Conservation (phyloP, 2,888 invertebrate genomes). For the Melanostoma scalare region DNA sequence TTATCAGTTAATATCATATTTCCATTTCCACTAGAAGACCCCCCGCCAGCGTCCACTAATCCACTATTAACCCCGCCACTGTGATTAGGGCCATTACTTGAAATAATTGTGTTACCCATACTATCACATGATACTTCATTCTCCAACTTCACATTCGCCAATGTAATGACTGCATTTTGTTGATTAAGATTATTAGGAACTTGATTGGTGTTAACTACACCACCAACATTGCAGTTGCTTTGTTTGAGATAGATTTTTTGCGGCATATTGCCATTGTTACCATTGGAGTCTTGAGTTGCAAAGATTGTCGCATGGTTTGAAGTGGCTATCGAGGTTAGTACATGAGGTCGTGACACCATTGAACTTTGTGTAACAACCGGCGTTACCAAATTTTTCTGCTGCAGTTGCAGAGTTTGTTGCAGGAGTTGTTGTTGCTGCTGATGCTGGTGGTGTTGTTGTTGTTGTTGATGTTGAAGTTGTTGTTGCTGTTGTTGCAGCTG, state of each 20-base stretch:
- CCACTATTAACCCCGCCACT: conserved; percentile 25
- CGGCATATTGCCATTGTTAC: conserved; percentile 73
- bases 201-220: conserved; percentile 72
- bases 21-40: conserved; percentile 63
- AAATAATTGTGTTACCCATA: conserved; percentile 60
- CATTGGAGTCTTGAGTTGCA: conserved; percentile 64
- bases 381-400: conserved; percentile 77
- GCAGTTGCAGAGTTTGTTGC: conserved; percentile 77
- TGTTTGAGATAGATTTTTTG: conserved; percentile 79
- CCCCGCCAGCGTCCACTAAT: conserved; percentile 53
- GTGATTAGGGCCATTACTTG: conserved; percentile 66
- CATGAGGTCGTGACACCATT: conserved; percentile 74
- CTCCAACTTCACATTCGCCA: conserved; percentile 79
- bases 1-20: conserved; percentile 73
- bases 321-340: conserved; percentile 77
- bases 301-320: conserved; percentile 78
- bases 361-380: conserved; percentile 76
- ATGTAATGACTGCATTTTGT: conserved; percentile 78
- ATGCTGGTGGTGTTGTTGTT: conserved; percentile 67
- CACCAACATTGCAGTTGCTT: conserved; percentile 76
- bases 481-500: conserved; percentile 61
- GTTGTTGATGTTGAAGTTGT: conserved; percentile 75
- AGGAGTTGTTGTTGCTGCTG: conserved; percentile 75
- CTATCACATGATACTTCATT: conserved; percentile 75
- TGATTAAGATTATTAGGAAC: conserved; percentile 77